Conservation (phyloP, 2,113 vertebrate genomes). For the Ascaphus truei region DNA sequence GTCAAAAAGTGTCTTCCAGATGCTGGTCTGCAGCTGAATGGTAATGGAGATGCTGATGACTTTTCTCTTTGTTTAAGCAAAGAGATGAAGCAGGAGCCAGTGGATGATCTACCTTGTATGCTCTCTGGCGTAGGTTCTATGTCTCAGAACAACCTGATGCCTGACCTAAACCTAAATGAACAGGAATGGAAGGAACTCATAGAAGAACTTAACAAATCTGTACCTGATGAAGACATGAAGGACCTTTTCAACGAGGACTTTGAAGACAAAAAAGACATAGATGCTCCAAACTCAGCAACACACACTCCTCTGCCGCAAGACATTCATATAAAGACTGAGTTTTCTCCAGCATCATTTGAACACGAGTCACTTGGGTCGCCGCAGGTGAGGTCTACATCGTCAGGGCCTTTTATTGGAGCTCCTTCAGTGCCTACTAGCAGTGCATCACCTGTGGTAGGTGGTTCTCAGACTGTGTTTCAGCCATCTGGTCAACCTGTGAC, state of each 20-base stretch:
- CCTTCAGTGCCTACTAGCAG: slow-evolving; percentile 71
- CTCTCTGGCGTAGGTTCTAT: slow-evolving; percentile 71
- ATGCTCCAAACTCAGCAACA: slow-evolving; percentile 65
- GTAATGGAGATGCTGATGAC: slow-evolving; percentile 64
- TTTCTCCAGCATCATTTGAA: slow-evolving; percentile 81
- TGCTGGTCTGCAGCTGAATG: slow-evolving; percentile 50
- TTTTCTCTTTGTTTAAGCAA: slow-evolving; percentile 70
- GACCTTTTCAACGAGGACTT: slow-evolving; percentile 94
- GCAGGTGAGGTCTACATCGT: slow-evolving; percentile 75
- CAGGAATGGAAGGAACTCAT: slow-evolving; percentile 98
- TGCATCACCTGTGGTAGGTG: slow-evolving; percentile 65
- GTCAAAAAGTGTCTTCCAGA: slow-evolving; percentile 67
- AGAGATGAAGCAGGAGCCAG: slow-evolving; percentile 92
- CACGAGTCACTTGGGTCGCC: slow-evolving; percentile 84
- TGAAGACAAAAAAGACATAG: slow-evolving; percentile 88
- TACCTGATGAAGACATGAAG: slow-evolving; percentile 93
- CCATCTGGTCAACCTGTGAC: slow-evolving; percentile 53
- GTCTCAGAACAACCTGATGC: slow-evolving; percentile 83
- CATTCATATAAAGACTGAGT: slow-evolving; percentile 83
- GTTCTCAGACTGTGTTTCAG: slow-evolving; percentile 66
- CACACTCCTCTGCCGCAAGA: slow-evolving; percentile 71
- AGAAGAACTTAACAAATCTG: slow-evolving; percentile 91
- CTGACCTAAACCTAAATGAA: slow-evolving; percentile 94
- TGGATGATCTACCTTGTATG: slow-evolving; percentile 89
- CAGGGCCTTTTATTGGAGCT: slow-evolving; percentile 73